These are phyloP conservation scores for Psilopsiagon aymara DNA, from an alignment of 2,113 vertebrate genomes.

Conservation along the genomic window DNA sequence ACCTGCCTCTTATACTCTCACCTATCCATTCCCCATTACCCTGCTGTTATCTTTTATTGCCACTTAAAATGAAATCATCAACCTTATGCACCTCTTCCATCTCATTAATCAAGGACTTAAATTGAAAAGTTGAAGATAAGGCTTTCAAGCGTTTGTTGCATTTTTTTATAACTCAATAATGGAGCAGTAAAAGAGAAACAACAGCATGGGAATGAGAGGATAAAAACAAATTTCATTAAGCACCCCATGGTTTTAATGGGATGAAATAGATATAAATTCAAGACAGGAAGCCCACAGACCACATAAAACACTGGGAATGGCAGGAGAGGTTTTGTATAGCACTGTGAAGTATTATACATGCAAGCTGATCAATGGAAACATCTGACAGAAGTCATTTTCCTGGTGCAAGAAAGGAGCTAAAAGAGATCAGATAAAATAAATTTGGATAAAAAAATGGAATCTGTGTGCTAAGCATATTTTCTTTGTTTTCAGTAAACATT, in stretches of 20 bases:
- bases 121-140: not conserved
- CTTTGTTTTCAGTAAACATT: not conserved
- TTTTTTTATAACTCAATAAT: not conserved
- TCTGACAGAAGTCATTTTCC: not conserved
- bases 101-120: conserved; percentile 5
- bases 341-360: not conserved
- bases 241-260: not conserved
- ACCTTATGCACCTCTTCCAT: not conserved
- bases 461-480: not conserved
- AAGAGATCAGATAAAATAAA: not conserved
- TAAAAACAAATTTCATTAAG: not conserved
- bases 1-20: not conserved
- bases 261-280: not conserved
- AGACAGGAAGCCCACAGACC: not conserved
- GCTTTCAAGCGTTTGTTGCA: not conserved
- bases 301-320: not conserved
- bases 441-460: not conserved
- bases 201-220: not conserved
- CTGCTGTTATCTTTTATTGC: not conserved
- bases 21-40: not conserved
- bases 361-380: not conserved
- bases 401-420: not conserved
- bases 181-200: not conserved
- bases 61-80: not conserved
- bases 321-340: not conserved